Conservation (phyloP, 53 echinoderm and acorn worm genomes). For the Astropecten irregularis region DNA sequence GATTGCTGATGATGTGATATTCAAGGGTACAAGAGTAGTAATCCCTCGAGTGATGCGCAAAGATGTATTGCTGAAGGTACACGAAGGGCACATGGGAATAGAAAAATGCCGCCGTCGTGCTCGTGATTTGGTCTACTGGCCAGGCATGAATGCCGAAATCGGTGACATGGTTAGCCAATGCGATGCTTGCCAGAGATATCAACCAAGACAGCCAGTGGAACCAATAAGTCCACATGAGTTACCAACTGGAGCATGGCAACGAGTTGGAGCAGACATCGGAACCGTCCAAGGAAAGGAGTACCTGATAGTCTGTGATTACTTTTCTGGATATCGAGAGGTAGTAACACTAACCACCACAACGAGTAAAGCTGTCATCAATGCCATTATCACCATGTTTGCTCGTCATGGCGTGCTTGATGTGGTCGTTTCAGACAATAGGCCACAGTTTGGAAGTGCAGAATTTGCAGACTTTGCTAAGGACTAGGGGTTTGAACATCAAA, state of each 20-base stretch:
- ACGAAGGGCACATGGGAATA: conserved; percentile 8
- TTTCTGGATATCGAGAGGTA: neutral
- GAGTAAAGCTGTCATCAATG: neutral
- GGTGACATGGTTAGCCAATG: conserved; percentile 9
- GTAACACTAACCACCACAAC: neutral
- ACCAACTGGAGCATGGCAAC: conserved; percentile 1
- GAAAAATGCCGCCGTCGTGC: neutral
- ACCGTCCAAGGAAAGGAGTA: neutral
- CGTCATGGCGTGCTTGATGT: conserved; percentile 32
- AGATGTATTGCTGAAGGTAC: neutral
- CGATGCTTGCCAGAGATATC: neutral
- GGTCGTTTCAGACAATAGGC: conserved; percentile 28
- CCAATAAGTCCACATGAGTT: conserved; percentile 2
- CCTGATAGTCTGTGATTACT: conserved; percentile 2
- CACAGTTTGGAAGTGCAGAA: conserved; percentile 9
- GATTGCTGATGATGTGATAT: too few relatives aligned
- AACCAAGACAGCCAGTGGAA: neutral
- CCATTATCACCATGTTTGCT: conserved; percentile 23
- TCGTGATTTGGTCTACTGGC: conserved; percentile 11
- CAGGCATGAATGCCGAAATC: neutral
- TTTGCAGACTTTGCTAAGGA: conserved; percentile 35
- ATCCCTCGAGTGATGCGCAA: conserved; percentile 3
- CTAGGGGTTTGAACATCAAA: conserved; percentile 40
- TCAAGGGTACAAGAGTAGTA: neutral
- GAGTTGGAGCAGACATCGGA: neutral